These are phyloP conservation scores for Emesis furor DNA, from an alignment of 2,888 invertebrate genomes.

Conservation along the genomic window DNA sequence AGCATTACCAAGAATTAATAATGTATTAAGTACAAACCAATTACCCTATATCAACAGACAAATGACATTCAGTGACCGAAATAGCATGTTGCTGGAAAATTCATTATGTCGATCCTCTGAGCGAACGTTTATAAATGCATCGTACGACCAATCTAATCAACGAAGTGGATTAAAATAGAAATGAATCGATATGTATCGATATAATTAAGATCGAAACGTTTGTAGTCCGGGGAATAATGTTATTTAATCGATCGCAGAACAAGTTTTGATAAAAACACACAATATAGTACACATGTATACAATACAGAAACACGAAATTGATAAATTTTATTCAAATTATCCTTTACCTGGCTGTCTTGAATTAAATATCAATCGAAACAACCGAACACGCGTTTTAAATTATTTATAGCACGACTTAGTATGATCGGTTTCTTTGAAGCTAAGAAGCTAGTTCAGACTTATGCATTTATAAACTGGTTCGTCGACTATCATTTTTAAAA, in stretches of 20 bases:
- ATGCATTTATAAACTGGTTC: too few species aligned
- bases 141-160: conserved; percentile 33
- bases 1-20: not conserved
- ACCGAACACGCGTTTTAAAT: too few species aligned
- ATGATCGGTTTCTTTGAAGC: too few species aligned
- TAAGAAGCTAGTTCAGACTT: too few species aligned
- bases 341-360: too few species aligned
- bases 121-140: conserved; percentile 33
- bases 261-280: not conserved
- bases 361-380: too few species aligned
- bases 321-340: too few species aligned
- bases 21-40: conserved; percentile 12
- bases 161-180: conserved; percentile 33
- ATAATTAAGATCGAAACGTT: conserved; percentile 5
- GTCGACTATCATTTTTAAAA: too few species aligned
- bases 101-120: conserved; percentile 33
- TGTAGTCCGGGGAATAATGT: not conserved
- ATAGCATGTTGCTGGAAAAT: conserved; percentile 22
- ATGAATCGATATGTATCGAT: conserved; percentile 31
- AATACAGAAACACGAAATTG: too few species aligned
- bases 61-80: conserved; percentile 4
- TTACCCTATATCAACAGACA: not conserved
- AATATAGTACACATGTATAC: too few species aligned
- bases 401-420: too few species aligned
- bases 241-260: not conserved